phyloP scores from a whole-genome alignment of 2,888 invertebrate genomes.

The Catocala fraxini region DNA sequence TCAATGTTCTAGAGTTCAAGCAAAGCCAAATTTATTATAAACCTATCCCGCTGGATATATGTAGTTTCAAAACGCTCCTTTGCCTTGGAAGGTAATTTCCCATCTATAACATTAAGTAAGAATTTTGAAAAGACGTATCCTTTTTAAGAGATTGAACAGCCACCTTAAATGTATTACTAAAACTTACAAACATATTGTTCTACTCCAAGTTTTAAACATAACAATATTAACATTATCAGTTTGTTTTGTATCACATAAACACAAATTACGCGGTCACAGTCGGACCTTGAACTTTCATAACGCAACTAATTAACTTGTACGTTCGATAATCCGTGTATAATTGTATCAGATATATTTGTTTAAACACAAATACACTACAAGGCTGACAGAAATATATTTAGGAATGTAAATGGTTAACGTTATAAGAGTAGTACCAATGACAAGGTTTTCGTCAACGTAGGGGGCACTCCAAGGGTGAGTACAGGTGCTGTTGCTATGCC shows the following conservation, averaged over 20 bases:
- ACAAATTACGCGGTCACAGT: constrained; percentile 21
- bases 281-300: constrained; percentile 60
- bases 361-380: constrained; percentile 20
- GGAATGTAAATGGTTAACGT: constrained; percentile 23
- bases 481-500: constrained; percentile 13
- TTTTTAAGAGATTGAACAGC: too few relatives aligned
- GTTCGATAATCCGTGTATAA: constrained; percentile 43
- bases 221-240: not conserved
- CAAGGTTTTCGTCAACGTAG: constrained; percentile 16
- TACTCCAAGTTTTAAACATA: too few relatives aligned
- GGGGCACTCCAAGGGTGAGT: constrained; percentile 36
- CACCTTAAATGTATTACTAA: too few relatives aligned
- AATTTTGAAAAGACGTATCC: too few relatives aligned
- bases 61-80: too few relatives aligned
- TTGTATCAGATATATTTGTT: constrained; percentile 27
- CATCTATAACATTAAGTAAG: too few relatives aligned
- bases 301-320: constrained; percentile 51
- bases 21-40: too few relatives aligned
- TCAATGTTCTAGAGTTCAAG: too few relatives aligned
- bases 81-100: too few relatives aligned
- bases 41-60: too few relatives aligned
- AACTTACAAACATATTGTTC: too few relatives aligned
- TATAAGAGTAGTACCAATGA: constrained; percentile 11
- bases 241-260: constrained; percentile 24
- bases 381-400: constrained; percentile 20